These are phyloP conservation scores for Apis laboriosa DNA, from an alignment of 1,140 invertebrate genomes.

Conservation along the genomic window DNA sequence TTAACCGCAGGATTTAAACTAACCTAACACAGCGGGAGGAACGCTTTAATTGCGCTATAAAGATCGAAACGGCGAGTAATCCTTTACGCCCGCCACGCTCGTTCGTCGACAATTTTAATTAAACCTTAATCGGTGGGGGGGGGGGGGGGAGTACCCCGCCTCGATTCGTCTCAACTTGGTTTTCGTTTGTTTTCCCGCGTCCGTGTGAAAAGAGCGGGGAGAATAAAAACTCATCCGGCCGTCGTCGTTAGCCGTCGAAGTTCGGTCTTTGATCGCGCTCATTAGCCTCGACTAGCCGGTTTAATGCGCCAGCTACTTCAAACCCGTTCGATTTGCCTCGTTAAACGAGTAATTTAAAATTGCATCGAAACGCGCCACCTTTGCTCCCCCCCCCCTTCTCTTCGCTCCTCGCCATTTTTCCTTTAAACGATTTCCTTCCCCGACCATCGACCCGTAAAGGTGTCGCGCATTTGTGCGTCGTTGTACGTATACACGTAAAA, in stretches of 20 bases:
- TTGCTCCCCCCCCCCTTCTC: not conserved
- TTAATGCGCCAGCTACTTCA: constrained; percentile 34
- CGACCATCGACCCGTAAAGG: not conserved
- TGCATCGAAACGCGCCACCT: constrained; percentile 10
- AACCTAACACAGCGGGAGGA: not conserved
- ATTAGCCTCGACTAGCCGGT: constrained; percentile 38
- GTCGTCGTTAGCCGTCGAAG: constrained; percentile 16
- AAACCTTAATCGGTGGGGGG: constrained; percentile 10
- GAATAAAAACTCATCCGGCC: constrained; percentile 23
- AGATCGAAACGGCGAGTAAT: not conserved
- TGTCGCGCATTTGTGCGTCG: not conserved
- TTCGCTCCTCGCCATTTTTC: not conserved
- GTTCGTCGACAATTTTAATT: constrained; percentile 28
- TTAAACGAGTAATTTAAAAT: constrained; percentile 46
- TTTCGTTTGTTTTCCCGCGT: not conserved
- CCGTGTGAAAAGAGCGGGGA: not conserved
- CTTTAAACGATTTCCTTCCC: not conserved
- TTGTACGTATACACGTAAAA: too few relatives aligned
- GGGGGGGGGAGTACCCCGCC: not conserved
- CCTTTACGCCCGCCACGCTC: not conserved
- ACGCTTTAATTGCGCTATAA: constrained; percentile 12
- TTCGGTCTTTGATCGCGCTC: constrained; percentile 40
- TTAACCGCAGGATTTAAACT: not conserved
- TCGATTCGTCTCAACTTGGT: not conserved
- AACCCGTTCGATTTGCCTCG: constrained; percentile 30